Base-by-base conservation (phyloP, 1,140 invertebrate genomes). In the Zaprionus vittiger region DNA sequence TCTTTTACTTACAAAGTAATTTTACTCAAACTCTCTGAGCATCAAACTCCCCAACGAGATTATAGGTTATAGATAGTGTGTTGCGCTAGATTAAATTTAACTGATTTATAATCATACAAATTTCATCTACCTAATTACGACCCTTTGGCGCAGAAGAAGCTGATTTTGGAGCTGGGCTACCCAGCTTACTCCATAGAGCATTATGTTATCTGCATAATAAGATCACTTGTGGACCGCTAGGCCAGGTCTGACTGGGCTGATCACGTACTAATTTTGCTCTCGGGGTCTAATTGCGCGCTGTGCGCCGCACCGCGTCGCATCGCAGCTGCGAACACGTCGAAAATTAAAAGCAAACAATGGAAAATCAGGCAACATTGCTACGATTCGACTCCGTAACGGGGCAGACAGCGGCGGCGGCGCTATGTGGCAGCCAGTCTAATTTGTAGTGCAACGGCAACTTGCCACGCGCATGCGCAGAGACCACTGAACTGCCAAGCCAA, bases 321-420 rank as follows among this genome's bases (percentile, higher is more conserved):
- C 6, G 26, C 26, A 7, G 26, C 67, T 60, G 77, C 56, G 37
- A 64, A 74, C 82, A 85, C 82, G 82, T 85, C 83, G 67, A 73
- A 86, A 86, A 85, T 85, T 81, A 85, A 85, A 85, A 82, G 82
- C 82, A 86, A 85, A 85, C 82, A 85, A 85, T 82, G 72, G 68
- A 73, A 79, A 76, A 77, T 69, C 71, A 62, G 70, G 63, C 69
- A 77, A 73, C 47, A 67, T 44, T 69, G 57, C 31, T 34, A 34
- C 37, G 28, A n/a, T 31, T n/a, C 4, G 14, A 28, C 34, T 31
- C 38, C 41, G 34, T 80, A 83, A 83, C 81, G 81, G 81, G 20
- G 28, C 37, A 55, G 47, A 31, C 15, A 59, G 7, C 9, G 55
- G 28, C 47, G 24, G 4, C 24, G 24, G n/a, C 20, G 47, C 49